Conservation (phyloP, 2,797 vertebrate genomes). For the Rhinoraja longicauda region DNA sequence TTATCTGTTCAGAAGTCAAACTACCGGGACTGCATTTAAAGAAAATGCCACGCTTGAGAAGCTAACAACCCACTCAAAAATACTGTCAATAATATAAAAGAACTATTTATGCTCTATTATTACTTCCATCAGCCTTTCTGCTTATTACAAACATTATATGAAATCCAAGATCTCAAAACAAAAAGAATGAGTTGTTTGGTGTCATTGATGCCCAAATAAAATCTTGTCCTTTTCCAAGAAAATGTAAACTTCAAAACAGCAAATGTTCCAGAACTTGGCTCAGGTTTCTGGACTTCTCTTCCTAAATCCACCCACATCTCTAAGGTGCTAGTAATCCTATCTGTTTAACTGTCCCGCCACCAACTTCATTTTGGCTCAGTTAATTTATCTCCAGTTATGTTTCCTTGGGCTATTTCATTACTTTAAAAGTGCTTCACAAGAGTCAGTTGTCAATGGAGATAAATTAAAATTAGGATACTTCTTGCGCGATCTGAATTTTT, state of each 20-base stretch:
- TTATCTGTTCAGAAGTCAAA: not conserved
- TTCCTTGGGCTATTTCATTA: not conserved
- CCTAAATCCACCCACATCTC: not conserved
- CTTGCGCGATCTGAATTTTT: not conserved
- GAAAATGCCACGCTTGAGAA: not conserved
- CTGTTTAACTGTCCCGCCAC: not conserved
- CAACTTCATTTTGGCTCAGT: not conserved
- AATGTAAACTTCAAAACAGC: not conserved
- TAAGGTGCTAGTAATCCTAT: not conserved
- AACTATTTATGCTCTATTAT: not conserved
- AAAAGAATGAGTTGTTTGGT: not conserved
- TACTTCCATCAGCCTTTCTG: not conserved
- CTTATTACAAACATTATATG: not conserved
- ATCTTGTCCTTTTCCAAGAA: not conserved
- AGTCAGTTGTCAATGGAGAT: not conserved
- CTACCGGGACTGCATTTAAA: not conserved
- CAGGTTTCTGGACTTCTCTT: not conserved
- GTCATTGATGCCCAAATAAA: not conserved
- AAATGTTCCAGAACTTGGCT: not conserved
- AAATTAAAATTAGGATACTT: not conserved
- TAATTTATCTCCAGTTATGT: not conserved
- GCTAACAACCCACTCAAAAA: not conserved
- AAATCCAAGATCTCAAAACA: not conserved
- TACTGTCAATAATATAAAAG: not conserved
- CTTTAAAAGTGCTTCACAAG: not conserved